These are phyloP conservation scores for Myoxocephalus aenaeus DNA, from an alignment of 2,797 vertebrate species.

Conservation along the genomic window DNA sequence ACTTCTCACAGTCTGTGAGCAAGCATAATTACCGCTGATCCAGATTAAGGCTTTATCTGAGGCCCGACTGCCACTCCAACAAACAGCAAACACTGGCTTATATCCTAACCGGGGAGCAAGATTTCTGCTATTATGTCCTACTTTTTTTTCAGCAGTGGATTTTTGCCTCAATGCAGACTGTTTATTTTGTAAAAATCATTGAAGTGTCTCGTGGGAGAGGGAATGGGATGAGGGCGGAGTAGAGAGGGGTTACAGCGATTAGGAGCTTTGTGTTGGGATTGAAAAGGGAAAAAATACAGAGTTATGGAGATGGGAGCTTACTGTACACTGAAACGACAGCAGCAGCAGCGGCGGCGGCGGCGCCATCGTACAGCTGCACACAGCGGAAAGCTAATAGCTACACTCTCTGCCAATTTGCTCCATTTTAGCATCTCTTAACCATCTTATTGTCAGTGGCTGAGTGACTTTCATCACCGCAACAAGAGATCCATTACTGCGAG, in stretches of 20 bases:
- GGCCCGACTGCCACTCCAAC: slow-evolving; percentile 59
- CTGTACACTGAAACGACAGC: slow-evolving; percentile 32
- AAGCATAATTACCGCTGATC: slow-evolving; percentile 80
- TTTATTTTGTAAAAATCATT: slow-evolving; percentile 64
- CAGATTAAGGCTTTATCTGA: slow-evolving; percentile 74
- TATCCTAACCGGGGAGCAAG: slow-evolving; percentile 44
- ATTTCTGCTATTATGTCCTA: slow-evolving; percentile 52
- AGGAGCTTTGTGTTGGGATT: slow-evolving; percentile 63
- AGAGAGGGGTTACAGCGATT: slow-evolving; percentile 57
- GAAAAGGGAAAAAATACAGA: slow-evolving; percentile 27
- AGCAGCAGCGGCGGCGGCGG: no score
- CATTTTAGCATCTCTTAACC: slow-evolving; percentile 20
- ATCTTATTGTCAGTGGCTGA: slow-evolving; percentile 39
- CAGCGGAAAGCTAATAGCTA: slow-evolving; percentile 33
- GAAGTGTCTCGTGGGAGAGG: slow-evolving; percentile 50
- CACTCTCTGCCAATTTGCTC: slow-evolving; percentile 16
- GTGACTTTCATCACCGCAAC: slow-evolving; percentile 31
- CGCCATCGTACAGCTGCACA: slow-evolving; percentile 31
- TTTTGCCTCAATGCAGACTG: slow-evolving; percentile 48
- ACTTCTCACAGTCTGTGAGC: slow-evolving; percentile 75
- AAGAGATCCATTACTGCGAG: slow-evolving; percentile 36
- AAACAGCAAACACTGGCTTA: slow-evolving; percentile 65
- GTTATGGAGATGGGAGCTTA: slow-evolving; percentile 51
- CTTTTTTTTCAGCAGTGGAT: slow-evolving; percentile 40
- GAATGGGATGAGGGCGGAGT: slow-evolving; percentile 57